Evolutionary conservation across 2,113 vertebrate genomes (phyloP).

Genomic region (Siniperca knerii): DNA sequence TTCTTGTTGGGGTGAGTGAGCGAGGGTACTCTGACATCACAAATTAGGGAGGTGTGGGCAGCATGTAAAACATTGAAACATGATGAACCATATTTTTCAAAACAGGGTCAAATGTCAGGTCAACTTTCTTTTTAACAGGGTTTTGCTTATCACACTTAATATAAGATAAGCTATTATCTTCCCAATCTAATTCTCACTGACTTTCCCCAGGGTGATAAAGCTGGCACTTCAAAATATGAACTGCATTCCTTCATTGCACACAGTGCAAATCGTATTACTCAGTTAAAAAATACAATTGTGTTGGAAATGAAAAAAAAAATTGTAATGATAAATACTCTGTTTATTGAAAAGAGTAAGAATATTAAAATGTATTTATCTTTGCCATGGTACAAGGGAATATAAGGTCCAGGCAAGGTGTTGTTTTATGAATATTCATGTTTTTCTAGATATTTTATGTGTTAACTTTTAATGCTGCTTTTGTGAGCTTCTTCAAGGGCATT

Average conservation of each 20-base stretch:
- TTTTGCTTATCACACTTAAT: background rate
- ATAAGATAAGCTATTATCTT: slow-evolving; percentile 9
- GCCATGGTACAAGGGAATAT: slow-evolving; percentile 59
- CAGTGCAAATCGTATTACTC: slow-evolving; percentile 28
- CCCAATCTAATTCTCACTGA: background rate
- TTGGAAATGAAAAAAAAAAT: slow-evolving; percentile 29
- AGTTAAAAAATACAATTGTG: slow-evolving; percentile 15
- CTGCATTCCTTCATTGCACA: slow-evolving; percentile 21
- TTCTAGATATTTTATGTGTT: slow-evolving; percentile 78
- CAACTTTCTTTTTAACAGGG: slow-evolving; percentile 14
- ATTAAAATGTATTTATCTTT: slow-evolving; percentile 66
- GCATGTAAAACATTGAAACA: background rate
- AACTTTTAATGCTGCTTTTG: slow-evolving; percentile 81
- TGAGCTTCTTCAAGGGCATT: slow-evolving; percentile 78
- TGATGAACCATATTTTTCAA: slow-evolving; percentile 14
- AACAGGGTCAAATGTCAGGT: slow-evolving; percentile 39
- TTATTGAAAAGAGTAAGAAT: slow-evolving; percentile 54
- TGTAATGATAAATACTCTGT: slow-evolving; percentile 45
- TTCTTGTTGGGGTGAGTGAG: background rate
- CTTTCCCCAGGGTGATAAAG: slow-evolving; percentile 15
- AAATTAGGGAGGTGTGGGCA: background rate
- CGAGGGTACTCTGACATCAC: slow-evolving; percentile 17
- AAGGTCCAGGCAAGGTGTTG: slow-evolving; percentile 55
- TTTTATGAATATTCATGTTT: slow-evolving; percentile 76
- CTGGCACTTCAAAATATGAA: slow-evolving; percentile 9